Evolutionary conservation across 2,113 vertebrate genomes (phyloP), one percentile per base, ranked within the genome.

Genomic region (Symphodus melops): DNA sequence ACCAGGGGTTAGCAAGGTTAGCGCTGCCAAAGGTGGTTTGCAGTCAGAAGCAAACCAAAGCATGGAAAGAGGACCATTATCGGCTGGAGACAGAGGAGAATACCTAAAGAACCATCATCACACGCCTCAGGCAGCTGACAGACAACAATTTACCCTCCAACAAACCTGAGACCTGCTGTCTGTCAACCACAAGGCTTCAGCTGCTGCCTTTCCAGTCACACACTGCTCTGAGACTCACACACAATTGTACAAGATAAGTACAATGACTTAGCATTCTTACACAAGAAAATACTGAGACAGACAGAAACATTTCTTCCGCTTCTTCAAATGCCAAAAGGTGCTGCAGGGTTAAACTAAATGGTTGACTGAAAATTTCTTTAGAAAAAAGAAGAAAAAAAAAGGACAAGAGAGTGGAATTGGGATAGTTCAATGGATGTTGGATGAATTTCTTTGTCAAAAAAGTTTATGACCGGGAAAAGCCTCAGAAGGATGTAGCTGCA

Each of bases 241-340:
- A 44, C 33, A 41, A 58, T 51, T 20, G 19, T 51, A 72, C 20
- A 62, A 72, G 59, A 81, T 75, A 74, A 77, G 64, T 64, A 51
- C 46, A 57, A 21, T 53, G 65, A 63, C 65, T 65, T 55, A 68
- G 75, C 80, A 77, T 79, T 86, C 75, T 44, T 64, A 76, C 54
- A 55, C 53, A 73, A 63, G 57, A 53, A 86, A 66, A 58, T 51
- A 71, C 14, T 49, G 25, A 67, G 33, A 83, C 36, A 44, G 58
- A 63, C 61, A 53, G 42, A 76, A 33, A 68, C 44, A 48, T 46
- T 54, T 70, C 57, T 66, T 63, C 54, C 36, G 7, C 48, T 8
- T 51, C 19, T 74, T 82, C 60, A 87, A 85, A 87, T 84, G 81
- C 67, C 77, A 81, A 42, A 19, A 84, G 79, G 83, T 79, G 75